A percentile compares a stretch with the other conserved stretches of the same genome.
These are phyloP conservation scores for Prionailurus viverrinus DNA, from an alignment of 2,113 vertebrate species.

Conservation along the genomic window DNA sequence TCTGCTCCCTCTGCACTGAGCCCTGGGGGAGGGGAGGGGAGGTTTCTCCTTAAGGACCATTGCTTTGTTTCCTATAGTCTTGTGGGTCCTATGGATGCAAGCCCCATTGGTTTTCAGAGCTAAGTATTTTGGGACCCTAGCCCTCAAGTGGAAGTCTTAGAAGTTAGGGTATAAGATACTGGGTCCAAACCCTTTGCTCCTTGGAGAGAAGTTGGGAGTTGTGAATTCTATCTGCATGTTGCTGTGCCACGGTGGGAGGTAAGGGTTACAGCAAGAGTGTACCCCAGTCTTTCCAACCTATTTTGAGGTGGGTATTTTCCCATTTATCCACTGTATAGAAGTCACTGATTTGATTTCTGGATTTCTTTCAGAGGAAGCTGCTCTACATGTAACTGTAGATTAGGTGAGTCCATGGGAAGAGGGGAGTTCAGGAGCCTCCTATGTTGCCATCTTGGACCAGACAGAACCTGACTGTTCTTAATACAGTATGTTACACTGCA, in stretches of 20 bases:
- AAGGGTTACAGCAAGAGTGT: background rate
- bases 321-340: background rate
- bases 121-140: background rate
- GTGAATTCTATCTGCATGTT: background rate
- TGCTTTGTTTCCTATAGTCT: background rate
- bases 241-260: background rate
- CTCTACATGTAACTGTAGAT: background rate
- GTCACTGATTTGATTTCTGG: background rate
- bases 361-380: background rate
- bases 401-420: background rate
- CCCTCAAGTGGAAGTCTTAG: background rate
- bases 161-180: background rate
- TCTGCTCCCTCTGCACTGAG: background rate
- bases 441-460: background rate
- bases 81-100: background rate
- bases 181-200: background rate
- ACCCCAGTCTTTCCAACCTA: background rate
- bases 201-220: background rate
- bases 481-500: background rate
- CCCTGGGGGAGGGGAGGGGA: background rate
- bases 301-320: constrained; percentile 7
- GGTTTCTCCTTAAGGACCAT: background rate
- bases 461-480: background rate
- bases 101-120: background rate
- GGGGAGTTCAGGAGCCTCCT: background rate